Conservation (phyloP, 2,797 vertebrate species). For the Chiropotes sagulatus region DNA sequence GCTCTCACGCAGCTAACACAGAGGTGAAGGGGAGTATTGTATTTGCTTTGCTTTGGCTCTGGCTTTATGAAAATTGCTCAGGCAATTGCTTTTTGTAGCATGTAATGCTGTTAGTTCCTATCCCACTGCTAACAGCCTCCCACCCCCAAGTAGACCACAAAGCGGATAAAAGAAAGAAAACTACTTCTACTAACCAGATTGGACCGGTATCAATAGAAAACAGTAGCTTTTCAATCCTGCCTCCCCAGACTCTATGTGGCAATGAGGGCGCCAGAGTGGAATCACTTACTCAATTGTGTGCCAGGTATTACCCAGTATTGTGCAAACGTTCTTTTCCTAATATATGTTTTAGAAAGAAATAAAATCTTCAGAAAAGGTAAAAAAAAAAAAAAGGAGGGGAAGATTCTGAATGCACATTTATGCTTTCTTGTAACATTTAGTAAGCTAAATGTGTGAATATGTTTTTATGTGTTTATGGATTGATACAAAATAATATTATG, state of each 20-base stretch:
- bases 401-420: background rate
- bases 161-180: conserved; percentile 39
- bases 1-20: conserved; percentile 23
- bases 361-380: background rate
- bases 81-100: conserved; percentile 68
- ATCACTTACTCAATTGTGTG: background rate
- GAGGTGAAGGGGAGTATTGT: background rate
- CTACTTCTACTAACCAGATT: background rate
- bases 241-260: background rate
- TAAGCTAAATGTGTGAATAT: background rate
- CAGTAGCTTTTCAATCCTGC: background rate
- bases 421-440: background rate
- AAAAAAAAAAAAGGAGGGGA: background rate
- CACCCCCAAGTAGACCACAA: background rate
- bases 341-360: background rate
- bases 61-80: conserved; percentile 71
- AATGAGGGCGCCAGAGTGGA: background rate
- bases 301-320: background rate
- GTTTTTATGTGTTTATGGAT: background rate
- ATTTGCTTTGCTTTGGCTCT: conserved; percentile 68
- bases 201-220: background rate
- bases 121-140: conserved; percentile 56
- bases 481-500: background rate
- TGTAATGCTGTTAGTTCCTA: conserved; percentile 75
- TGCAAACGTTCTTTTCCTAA: background rate